Percentiles rank a stretch among this genome's conserved stretches.
These are phyloP conservation scores for Astreopora myriophthalma DNA, from an alignment of 64 coral and sea anemone species.

Conservation along the genomic window DNA sequence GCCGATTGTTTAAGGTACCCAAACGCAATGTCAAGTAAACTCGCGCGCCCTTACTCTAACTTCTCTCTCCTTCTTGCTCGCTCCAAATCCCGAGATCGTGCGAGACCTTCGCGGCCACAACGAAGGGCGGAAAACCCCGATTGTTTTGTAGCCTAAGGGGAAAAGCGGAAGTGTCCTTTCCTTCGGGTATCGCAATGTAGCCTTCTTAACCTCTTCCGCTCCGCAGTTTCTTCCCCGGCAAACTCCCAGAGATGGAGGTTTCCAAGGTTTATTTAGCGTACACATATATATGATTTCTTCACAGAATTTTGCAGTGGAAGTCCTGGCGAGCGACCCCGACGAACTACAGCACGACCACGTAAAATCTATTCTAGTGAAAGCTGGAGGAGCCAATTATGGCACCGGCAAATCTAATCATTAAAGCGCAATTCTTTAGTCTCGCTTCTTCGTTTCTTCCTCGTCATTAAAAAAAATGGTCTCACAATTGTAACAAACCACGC, in stretches of 20 bases:
- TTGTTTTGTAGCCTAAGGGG: too few relatives aligned
- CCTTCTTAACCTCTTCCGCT: too few relatives aligned
- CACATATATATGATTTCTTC: neutral
- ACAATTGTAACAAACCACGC: neutral
- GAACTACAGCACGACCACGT: slow-evolving; percentile 72
- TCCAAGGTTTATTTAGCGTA: neutral
- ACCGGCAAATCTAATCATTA: slow-evolving; percentile 46
- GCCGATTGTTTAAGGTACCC: too few relatives aligned
- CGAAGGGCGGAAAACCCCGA: too few relatives aligned
- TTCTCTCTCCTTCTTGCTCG: too few relatives aligned
- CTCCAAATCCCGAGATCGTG: too few relatives aligned
- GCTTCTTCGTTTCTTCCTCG: neutral
- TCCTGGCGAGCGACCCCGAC: slow-evolving; percentile 47
- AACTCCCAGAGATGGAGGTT: neutral
- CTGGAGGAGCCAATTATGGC: slow-evolving; percentile 89
- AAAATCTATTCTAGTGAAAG: slow-evolving; percentile 62
- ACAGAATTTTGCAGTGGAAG: slow-evolving; percentile 86
- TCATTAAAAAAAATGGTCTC: neutral
- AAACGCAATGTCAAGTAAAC: too few relatives aligned
- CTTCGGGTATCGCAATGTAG: too few relatives aligned
- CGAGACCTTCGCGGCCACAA: too few relatives aligned
- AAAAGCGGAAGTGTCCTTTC: too few relatives aligned
- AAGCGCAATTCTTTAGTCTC: neutral
- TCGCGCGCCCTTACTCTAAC: too few relatives aligned
- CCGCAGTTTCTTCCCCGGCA: neutral